Percentiles rank a stretch among this genome's conserved stretches.
Conservation (phyloP, 2,797 vertebrate species). For the Ceyx erithaca region DNA sequence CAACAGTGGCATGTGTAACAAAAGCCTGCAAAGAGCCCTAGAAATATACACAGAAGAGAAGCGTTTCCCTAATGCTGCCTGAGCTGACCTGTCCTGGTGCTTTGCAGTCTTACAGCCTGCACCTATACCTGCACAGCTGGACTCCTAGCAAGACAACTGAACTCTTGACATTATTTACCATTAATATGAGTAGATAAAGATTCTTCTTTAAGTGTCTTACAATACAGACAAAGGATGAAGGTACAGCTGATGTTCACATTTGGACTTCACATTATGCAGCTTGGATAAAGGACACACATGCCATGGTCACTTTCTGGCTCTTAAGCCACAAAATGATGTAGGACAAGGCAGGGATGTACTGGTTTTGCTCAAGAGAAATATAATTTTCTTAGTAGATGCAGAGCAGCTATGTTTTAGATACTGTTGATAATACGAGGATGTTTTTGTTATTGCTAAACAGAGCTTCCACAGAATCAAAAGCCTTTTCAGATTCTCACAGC, state of each 20-base stretch:
- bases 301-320: neutral
- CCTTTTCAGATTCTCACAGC: neutral
- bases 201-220: neutral
- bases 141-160: neutral
- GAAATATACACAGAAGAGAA: neutral
- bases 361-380: neutral
- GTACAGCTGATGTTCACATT: neutral
- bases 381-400: neutral
- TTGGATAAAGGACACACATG: neutral
- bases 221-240: neutral
- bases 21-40: neutral
- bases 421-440: neutral
- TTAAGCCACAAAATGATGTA: neutral
- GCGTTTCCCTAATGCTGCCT: neutral
- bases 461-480: neutral
- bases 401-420: neutral
- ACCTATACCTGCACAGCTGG: neutral
- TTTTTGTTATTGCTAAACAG: neutral
- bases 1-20: neutral
- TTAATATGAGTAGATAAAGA: neutral
- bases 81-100: neutral
- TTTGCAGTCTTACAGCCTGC: neutral
- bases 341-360: neutral
- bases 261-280: neutral
- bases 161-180: neutral